Evolutionary conservation across 2,888 invertebrate species (phyloP).

Genomic region (Drosophila formosana): DNA sequence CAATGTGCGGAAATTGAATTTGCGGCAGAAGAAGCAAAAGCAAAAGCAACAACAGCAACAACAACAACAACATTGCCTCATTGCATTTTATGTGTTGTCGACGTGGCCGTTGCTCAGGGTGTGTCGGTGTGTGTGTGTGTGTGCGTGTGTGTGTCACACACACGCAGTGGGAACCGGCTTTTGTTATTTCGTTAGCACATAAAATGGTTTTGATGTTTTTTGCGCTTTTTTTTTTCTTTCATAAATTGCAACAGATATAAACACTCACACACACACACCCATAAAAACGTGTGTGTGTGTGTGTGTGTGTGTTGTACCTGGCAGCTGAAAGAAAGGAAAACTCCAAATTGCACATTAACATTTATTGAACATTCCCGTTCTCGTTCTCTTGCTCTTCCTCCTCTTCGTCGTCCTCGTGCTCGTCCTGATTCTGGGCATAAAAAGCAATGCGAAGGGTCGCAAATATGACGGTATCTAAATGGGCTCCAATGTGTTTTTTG

Average conservation of each 20-base stretch:
- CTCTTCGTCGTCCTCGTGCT: neutral
- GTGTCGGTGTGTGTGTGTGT: constrained; percentile 20
- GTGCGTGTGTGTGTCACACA: constrained; percentile 12
- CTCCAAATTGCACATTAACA: constrained; percentile 60
- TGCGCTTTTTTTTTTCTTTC: constrained; percentile 28
- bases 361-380: constrained; percentile 47
- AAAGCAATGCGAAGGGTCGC: constrained; percentile 36
- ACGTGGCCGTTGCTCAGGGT: constrained; percentile 55
- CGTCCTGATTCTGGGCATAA: constrained; percentile 13
- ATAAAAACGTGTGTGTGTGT: constrained; percentile 12
- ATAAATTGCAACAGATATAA: constrained; percentile 64
- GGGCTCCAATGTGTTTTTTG: neutral
- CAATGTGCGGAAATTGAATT: constrained; percentile 81
- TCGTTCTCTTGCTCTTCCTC: neutral
- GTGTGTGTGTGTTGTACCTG: constrained; percentile 38
- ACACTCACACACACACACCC: constrained; percentile 10
- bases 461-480: constrained; percentile 31
- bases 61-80: constrained; percentile 45
- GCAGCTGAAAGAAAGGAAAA: constrained; percentile 28
- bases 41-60: constrained; percentile 20
- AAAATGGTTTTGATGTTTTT: constrained; percentile 63
- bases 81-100: constrained; percentile 73
- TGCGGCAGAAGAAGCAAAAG: constrained; percentile 64
- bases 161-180: constrained; percentile 52
- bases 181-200: constrained; percentile 79